Base-by-base conservation (phyloP, 2,888 invertebrate species). In the Hypomecis punctinalis region DNA sequence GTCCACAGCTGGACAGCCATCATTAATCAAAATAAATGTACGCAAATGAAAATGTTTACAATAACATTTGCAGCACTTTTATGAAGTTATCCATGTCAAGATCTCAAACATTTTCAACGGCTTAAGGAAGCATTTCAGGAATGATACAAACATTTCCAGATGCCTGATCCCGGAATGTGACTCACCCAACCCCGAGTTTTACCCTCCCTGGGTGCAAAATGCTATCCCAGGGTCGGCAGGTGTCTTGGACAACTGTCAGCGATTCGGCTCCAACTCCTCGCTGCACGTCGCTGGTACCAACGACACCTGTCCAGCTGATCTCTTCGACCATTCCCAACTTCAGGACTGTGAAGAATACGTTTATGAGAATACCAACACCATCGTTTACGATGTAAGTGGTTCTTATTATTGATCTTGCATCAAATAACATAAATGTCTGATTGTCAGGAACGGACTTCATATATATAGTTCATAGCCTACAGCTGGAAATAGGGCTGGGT, bases 241-340 rank as follows among this genome's bases (percentile, higher is more conserved):
- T 13, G 76, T 71, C 0, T 80, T 90, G 67, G 91, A 93, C 57
- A 89, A 88, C 63, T 94, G 94, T 72, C 80, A 84, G 53, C 88
- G 94, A 0, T 94, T 80, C 69, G 81, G 42, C 5, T 4, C 6
- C 51, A 61, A 47, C 53, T 42, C 35, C 6, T n/a, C 42, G 35
- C 42, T 42, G 11, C 4, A 66, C n/a, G 84, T 85, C 72, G 72
- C 40, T 23, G 42, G 76, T 36, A 48, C 33, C n/a, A 72, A 67
- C 46, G n/a, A 13, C 78, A 79, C 4, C 10, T 91, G 91, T 49
- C 85, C 90, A 0, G 83, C 83, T 0, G 61, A 67, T 0, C 79
- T 84, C 61, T 91, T 91, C 63, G 75, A 91, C 67, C 70, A 65
- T 2, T 43, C 69, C 51, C 64, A 35, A 0, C 54, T 76, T 3